Conservation (phyloP, 1,140 invertebrate species). For the Bombyx mandarina region DNA sequence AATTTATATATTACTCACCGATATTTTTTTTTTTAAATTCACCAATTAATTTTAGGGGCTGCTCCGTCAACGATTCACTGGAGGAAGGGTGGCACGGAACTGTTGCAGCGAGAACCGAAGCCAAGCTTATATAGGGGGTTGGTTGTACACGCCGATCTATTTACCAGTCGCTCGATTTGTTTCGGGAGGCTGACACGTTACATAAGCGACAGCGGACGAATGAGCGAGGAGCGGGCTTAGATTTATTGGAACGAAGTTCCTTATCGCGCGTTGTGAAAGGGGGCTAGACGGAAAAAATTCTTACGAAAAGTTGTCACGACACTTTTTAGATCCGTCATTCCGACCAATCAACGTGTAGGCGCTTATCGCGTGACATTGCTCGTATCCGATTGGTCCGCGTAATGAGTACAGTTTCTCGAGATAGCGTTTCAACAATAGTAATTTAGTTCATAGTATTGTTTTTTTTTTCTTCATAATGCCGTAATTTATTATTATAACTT, state of each 20-base stretch:
- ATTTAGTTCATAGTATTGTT: too few relatives aligned
- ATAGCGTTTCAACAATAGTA: too few relatives aligned
- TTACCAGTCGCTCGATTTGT: constrained; percentile 23
- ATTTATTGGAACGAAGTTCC: background rate
- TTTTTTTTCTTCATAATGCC: too few relatives aligned
- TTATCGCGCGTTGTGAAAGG: too few relatives aligned
- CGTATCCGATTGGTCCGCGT: too few relatives aligned
- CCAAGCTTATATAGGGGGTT: constrained; percentile 40
- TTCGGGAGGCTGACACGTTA: constrained; percentile 7
- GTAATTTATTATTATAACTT: too few relatives aligned
- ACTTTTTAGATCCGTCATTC: background rate
- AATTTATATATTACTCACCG: background rate
- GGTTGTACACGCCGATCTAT: constrained; percentile 16
- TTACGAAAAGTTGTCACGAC: too few relatives aligned
- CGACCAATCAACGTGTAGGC: too few relatives aligned
- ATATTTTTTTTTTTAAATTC: background rate
- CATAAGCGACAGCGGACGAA: constrained; percentile 14
- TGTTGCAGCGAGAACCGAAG: constrained; percentile 16
- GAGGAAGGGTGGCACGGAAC: constrained; percentile 21
- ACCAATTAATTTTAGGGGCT: background rate
- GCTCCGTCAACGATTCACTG: constrained; percentile 6
- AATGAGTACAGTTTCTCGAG: too few relatives aligned
- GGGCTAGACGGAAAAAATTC: too few relatives aligned
- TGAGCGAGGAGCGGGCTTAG: too few relatives aligned
- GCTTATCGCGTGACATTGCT: too few relatives aligned